Evolutionary conservation across 2,888 invertebrate species (phyloP).

Genomic region (Papilio gigon): DNA sequence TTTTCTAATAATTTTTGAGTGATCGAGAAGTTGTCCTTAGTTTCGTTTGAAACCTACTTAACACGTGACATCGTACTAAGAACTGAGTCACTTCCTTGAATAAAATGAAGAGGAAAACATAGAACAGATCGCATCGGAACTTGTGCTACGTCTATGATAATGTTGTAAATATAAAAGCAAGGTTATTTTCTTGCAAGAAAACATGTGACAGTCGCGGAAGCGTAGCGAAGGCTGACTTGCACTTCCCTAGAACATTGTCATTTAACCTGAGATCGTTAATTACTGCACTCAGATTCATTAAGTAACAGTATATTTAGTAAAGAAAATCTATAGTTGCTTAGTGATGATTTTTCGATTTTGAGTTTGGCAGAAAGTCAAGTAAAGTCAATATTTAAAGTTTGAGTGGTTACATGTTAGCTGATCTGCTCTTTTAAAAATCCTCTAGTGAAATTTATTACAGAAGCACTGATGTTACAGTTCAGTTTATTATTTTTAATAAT

Average conservation of each 20-base stretch:
- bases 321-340: no score
- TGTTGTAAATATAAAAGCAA: conserved; percentile 22
- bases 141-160: conserved; percentile 1
- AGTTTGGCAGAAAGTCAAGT: no score
- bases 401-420: no score
- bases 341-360: no score
- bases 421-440: background rate
- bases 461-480: background rate
- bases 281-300: background rate
- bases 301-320: no score
- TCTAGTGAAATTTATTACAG: background rate
- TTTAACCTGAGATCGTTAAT: conserved; percentile 1
- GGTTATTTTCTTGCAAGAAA: conserved; percentile 14
- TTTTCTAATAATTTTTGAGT: no score
- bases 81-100: background rate
- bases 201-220: conserved; percentile 17
- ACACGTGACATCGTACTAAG: background rate
- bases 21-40: background rate
- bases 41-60: background rate
- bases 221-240: background rate
- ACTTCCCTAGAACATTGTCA: conserved; percentile 20
- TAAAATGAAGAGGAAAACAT: conserved; percentile 2
- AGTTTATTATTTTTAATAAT: background rate
- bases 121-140: background rate
- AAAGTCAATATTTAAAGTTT: no score